Evolutionary conservation across 2,113 vertebrate species (phyloP).

Genomic region (Callithrix jacchus): DNA sequence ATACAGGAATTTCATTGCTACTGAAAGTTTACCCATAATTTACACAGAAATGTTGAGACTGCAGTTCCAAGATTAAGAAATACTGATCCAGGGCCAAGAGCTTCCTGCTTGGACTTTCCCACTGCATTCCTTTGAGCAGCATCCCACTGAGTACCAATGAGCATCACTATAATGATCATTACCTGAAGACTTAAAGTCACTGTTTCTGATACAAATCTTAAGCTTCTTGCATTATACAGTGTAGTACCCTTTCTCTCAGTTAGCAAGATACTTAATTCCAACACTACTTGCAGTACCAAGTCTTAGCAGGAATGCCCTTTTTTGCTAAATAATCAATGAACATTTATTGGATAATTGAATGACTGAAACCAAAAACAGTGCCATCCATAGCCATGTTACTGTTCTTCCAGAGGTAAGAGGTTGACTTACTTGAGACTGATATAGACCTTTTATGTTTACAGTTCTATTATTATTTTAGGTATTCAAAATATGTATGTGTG

Average conservation of each 20-base stretch:
- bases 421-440: neutral
- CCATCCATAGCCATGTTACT: neutral
- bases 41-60: neutral
- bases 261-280: neutral
- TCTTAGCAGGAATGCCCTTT: neutral
- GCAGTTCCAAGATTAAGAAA: neutral
- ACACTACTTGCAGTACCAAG: neutral
- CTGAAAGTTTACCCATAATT: neutral
- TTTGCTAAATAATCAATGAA: neutral
- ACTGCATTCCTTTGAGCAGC: neutral
- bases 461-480: neutral
- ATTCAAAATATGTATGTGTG: neutral
- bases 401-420: neutral
- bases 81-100: neutral
- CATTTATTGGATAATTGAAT: neutral
- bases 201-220: neutral
- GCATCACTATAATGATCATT: neutral
- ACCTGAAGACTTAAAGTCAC: neutral
- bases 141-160: neutral
- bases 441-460: neutral
- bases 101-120: neutral
- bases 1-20: neutral
- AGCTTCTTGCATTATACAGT: neutral
- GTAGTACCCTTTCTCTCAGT: neutral
- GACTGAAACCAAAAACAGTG: neutral